Conservation (phyloP, 2,113 vertebrate species). For the Dolichallabes microphthalmus region DNA sequence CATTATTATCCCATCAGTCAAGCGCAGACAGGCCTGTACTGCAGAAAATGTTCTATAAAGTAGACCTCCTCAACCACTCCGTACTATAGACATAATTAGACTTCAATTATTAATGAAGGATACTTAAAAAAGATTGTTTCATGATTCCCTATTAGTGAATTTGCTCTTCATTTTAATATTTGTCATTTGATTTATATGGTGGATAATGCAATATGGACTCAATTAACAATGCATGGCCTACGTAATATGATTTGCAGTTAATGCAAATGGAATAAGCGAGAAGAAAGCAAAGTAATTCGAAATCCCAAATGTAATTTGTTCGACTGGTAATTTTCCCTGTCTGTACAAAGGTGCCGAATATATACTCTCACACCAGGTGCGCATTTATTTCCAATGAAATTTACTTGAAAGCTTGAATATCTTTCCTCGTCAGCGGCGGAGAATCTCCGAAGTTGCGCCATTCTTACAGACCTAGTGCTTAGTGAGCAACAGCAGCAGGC, state of each 20-base stretch:
- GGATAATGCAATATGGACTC: constrained; percentile 89
- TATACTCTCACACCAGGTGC: constrained; percentile 81
- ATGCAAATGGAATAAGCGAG: constrained; percentile 84
- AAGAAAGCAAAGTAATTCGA: constrained; percentile 77
- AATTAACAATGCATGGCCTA: constrained; percentile 90
- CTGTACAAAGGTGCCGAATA: constrained; percentile 78
- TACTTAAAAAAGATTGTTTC: constrained; percentile 90
- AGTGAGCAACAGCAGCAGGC: constrained; percentile 35
- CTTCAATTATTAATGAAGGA: constrained; percentile 92
- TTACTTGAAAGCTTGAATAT: constrained; percentile 82
- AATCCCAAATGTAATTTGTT: constrained; percentile 87
- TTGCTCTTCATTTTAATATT: constrained; percentile 94
- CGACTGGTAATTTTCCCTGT: constrained; percentile 76
- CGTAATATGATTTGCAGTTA: constrained; percentile 87
- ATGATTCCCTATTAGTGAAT: constrained; percentile 89
- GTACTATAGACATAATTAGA: constrained; percentile 84
- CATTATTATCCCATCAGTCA: constrained; percentile 61
- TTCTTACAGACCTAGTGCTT: constrained; percentile 9
- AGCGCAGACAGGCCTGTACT: constrained; percentile 43
- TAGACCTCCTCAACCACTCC: constrained; percentile 30
- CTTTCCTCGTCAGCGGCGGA: constrained; percentile 70
- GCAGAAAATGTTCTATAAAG: constrained; percentile 57
- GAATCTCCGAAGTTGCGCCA: constrained; percentile 27
- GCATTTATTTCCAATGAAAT: constrained; percentile 86
- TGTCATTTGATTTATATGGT: constrained; percentile 92